Base-by-base conservation (phyloP, 1,140 invertebrate genomes). In the Dendrolimus punctatus region DNA sequence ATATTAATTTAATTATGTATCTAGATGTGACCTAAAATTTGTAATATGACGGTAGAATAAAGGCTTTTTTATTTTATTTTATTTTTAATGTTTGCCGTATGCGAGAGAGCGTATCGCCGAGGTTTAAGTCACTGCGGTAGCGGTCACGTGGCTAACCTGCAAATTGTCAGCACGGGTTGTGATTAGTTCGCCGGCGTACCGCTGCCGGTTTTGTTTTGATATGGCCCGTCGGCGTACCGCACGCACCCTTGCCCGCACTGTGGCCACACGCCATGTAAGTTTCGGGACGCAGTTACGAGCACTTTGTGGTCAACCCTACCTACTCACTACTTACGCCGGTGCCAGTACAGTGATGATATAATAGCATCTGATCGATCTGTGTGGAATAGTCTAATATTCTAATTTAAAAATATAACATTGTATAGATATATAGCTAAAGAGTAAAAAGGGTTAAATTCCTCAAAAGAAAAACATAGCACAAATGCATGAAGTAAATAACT, bases 61-160 rank as follows among this genome's bases (percentile, higher is more conserved):
- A 23, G 23, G 23, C 23, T 2, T 23, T 1, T 23, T 23, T 6
- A 9, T 6, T 10, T n/a, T 9, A 23, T n/a, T n/a, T n/a, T 46
- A 6, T 5, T n/a, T 4, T 46, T 46, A 46, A 8, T 46, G 6
- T 46, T 46, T 8, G 46, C 38, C 38, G 5, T n/a, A 46, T 37
- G 38, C 38, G 5, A 8, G 10, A 8, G 36, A 46, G 46, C 38
- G 36, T 46, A 8, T 37, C 7, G 5, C 6, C 10, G 8, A 38
- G 36, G 3, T 46, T 7, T 46, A 23, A 46, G 46, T 46, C 38
- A 6, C 71, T 58, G 63, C 66, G 60, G 63, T 52, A 51, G 69
- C 69, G 72, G 76, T 75, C 62, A 49, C 64, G 76, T 64, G 73
- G 74, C 60, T 73, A 77, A 77, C 74, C 74, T 74, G 72, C 64